Conservation (phyloP, 2,888 invertebrate genomes). For the Epistrophe grossulariae region DNA sequence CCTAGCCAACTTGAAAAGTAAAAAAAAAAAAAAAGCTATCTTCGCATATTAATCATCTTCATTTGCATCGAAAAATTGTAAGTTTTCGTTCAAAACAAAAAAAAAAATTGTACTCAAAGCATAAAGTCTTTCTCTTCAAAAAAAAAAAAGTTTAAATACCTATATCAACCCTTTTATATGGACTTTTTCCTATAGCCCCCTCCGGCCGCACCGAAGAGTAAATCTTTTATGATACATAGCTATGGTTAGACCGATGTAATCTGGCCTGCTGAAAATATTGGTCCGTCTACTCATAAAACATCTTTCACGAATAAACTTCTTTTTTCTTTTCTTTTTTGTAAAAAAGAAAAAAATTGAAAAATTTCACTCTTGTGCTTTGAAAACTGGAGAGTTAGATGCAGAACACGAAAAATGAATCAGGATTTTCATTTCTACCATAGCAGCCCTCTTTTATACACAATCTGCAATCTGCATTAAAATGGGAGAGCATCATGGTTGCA, state of each 20-base stretch:
- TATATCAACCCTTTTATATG: background rate
- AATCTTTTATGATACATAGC: conserved; percentile 56
- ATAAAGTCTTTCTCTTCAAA: background rate
- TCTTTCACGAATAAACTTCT: conserved; percentile 35
- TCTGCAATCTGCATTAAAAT: background rate
- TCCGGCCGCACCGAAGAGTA: conserved; percentile 7
- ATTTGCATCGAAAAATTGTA: conserved; percentile 19
- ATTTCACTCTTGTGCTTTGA: background rate
- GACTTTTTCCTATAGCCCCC: conserved; percentile 10
- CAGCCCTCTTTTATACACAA: background rate
- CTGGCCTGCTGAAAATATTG: conserved; percentile 63
- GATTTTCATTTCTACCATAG: conserved; percentile 14
- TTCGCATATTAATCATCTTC: background rate
- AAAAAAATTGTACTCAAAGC: conserved; percentile 25
- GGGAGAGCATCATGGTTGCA: background rate
- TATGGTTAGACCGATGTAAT: conserved; percentile 53
- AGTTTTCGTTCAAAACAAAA: conserved; percentile 33
- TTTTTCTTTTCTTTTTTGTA: background rate
- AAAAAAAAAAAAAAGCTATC: background rate
- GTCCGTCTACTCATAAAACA: conserved; percentile 64
- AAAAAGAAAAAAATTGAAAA: conserved; percentile 33
- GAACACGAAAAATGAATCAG: conserved; percentile 55
- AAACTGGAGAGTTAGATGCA: background rate
- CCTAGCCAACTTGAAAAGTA: background rate
- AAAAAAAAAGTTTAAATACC: conserved; percentile 10